Base-by-base conservation (phyloP, 2,113 vertebrate species). In the Grammomys dolichurus region DNA sequence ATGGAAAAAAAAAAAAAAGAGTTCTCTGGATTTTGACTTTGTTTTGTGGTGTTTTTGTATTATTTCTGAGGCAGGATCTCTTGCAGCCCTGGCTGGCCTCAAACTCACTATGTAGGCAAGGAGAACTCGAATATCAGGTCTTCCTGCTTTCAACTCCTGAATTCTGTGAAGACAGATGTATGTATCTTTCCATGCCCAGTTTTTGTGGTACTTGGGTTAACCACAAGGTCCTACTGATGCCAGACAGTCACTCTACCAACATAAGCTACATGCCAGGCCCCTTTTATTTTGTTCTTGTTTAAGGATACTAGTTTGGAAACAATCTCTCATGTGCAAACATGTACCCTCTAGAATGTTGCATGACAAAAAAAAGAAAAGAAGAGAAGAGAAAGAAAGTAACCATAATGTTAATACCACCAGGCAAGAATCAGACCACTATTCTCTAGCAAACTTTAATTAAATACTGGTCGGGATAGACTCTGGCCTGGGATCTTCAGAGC, bases 271-370 rank as follows among this genome's bases (percentile, higher is more conserved):
- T 78, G 7, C 46, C 17, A 9, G 56, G 51, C 19, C 22, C 36
- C 36, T 82, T n/a, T 11, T 82, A 58, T 70, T 28, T 26, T 77
- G 65, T 81, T 82, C 65, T 13, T 69, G 69, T 82, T n/a, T 67
- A 88, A 33, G 12, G 12, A 69, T 73, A 63, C 48, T 82, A 72
- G 40, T 90, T 95, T 91, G 31, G 31, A 73, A 88, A 93, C 54
- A 48, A 17, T 14, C 43, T 77, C 43, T 72, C n/a, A 63, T 51
- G 31, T 43, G 3, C 77, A 93, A 43, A 92, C 48, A 58, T 33
- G 19, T 73, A 65, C 33, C 13, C 56, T 78, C 40, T 87, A 80
- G 78, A 43, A 93, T 91, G 69, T 58, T 76, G 43, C 51, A 28
- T 56, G 77, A 28, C 20, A 76, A 40, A 43, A 43, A 12, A 26